phyloP scores from a whole-genome alignment of 37 sponge, comb jelly and placozoan species.

The Geodia barretti region DNA sequence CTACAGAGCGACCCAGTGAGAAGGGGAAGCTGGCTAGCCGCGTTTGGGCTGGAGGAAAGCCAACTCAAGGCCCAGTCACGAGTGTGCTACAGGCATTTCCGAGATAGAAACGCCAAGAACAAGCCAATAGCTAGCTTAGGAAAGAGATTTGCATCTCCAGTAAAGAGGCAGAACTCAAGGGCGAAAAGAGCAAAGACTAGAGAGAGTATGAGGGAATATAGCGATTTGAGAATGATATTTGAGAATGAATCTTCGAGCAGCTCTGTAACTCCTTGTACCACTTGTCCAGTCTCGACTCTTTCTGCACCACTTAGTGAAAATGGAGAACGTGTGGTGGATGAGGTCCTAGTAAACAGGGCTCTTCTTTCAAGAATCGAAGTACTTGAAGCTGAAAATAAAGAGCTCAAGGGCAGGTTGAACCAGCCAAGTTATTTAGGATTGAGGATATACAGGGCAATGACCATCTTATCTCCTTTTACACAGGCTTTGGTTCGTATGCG shows the following conservation, averaged over 20 bases:
- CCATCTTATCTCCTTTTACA: slow-evolving; percentile 28
- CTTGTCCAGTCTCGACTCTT: not conserved
- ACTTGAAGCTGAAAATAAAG: not conserved
- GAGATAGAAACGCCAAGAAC: no score
- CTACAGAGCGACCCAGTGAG: no score
- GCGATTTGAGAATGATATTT: no score
- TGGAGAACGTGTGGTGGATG: not conserved
- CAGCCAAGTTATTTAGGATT: slow-evolving; percentile 14
- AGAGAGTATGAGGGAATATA: no score
- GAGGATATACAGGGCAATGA: slow-evolving; percentile 18
- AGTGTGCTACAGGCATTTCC: no score
- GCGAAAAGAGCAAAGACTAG: not conserved
- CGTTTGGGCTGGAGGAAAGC: no score
- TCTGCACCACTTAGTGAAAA: not conserved
- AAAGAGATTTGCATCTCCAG: slow-evolving; percentile 23
- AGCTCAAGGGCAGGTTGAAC: not conserved
- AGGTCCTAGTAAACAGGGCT: not conserved
- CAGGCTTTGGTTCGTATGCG: slow-evolving; percentile 34
- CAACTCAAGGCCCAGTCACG: no score
- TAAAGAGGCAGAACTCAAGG: slow-evolving; percentile 6
- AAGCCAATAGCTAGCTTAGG: no score
- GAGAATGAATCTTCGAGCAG: no score
- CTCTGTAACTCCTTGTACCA: no score
- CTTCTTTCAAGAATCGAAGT: not conserved
- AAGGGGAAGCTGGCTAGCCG: no score